Evolutionary conservation across 2,113 vertebrate genomes (phyloP).

Genomic region (Thunnus thynnus): DNA sequence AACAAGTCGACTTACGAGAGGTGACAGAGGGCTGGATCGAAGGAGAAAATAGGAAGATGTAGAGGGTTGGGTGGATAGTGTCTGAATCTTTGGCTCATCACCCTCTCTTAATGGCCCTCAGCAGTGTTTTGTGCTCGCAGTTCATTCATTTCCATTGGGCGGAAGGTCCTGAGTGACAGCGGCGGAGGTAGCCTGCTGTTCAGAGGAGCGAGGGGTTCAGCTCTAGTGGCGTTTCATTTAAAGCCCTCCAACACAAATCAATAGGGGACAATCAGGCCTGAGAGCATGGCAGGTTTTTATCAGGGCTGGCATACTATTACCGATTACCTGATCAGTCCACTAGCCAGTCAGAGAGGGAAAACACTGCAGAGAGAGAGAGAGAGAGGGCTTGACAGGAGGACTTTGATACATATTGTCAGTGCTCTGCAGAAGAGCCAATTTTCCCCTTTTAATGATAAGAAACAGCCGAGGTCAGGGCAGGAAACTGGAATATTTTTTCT

Average conservation of each 20-base stretch:
- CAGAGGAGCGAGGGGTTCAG: not conserved
- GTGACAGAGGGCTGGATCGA: not conserved
- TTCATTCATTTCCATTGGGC: slow-evolving; percentile 25
- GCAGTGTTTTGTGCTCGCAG: not conserved
- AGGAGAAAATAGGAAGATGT: not conserved
- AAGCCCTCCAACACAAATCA: slow-evolving; percentile 44
- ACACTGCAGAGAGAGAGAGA: not conserved
- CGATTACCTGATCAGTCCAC: not conserved
- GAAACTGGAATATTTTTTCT: not conserved
- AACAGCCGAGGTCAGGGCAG: not conserved
- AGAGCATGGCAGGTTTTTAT: slow-evolving; percentile 26
- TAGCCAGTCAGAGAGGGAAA: not conserved
- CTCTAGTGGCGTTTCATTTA: slow-evolving; percentile 58
- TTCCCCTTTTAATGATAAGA: not conserved
- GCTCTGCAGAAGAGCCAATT: not conserved
- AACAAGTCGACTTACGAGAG: not conserved
- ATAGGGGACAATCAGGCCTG: slow-evolving; percentile 51
- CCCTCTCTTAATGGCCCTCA: slow-evolving; percentile 12
- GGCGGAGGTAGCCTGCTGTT: slow-evolving; percentile 12
- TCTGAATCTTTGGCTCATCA: slow-evolving; percentile 10
- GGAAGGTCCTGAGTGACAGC: slow-evolving; percentile 31
- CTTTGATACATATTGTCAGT: not conserved
- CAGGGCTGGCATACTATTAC: slow-evolving; percentile 10
- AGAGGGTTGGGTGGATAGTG: not conserved
- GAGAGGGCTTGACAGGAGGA: not conserved